Evolutionary conservation across 2,888 invertebrate species (phyloP).

Genomic region (Iselma pallidipennis): DNA sequence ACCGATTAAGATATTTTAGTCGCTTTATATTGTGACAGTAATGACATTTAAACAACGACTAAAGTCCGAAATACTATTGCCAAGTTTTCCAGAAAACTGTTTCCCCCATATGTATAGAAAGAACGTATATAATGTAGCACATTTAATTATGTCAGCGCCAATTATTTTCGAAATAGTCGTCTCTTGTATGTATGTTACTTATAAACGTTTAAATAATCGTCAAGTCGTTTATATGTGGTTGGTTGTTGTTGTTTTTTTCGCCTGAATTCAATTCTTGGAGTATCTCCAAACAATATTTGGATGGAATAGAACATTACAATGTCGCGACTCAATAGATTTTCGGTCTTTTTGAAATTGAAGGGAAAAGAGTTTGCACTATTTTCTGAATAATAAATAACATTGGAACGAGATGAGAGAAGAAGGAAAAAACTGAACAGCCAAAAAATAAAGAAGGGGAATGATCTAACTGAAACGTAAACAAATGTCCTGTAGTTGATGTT

Average conservation of each 20-base stretch:
- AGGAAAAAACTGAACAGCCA: not conserved
- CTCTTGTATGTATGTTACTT: too few species aligned
- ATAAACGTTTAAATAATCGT: not conserved
- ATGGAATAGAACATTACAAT: not conserved
- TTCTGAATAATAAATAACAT: not conserved
- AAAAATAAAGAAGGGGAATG: not conserved
- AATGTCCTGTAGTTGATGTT: not conserved
- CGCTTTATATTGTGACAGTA: not conserved
- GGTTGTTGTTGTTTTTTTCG: not conserved
- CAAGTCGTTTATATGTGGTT: not conserved
- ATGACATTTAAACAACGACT: too few species aligned
- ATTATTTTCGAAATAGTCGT: not conserved
- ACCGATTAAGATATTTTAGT: not conserved
- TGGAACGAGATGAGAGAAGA: not conserved
- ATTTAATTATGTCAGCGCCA: not conserved
- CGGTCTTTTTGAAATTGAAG: not conserved
- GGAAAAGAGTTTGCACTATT: not conserved
- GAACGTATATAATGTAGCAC: not conserved
- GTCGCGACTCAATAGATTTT: conserved; percentile 1
- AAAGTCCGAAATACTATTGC: not conserved
- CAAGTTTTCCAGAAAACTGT: not conserved
- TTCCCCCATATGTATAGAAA: not conserved
- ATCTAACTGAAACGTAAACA: not conserved
- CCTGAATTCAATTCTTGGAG: not conserved
- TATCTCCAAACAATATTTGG: not conserved